Evolutionary conservation across 2,888 invertebrate genomes (phyloP).

Genomic region (Eupsilia transversa): DNA sequence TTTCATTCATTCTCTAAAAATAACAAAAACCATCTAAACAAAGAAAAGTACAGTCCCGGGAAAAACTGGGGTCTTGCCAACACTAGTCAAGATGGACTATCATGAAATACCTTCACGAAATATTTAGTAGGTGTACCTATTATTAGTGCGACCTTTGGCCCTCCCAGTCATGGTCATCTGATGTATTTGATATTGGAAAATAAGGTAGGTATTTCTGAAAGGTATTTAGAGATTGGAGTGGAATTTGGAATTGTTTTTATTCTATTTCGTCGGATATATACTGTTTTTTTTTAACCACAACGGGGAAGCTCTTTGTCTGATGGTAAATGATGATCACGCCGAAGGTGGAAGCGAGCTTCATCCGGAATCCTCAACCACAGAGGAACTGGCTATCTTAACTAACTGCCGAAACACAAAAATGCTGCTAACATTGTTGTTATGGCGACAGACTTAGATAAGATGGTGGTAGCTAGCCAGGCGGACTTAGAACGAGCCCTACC

Average conservation of each 20-base stretch:
- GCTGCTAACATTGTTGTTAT: too few species aligned
- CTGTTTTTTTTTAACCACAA: too few species aligned
- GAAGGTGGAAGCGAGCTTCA: too few species aligned
- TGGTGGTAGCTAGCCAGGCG: too few species aligned
- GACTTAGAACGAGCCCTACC: too few species aligned
- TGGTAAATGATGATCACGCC: too few species aligned
- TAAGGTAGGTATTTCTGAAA: slow-evolving; percentile 11
- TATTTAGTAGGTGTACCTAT: slow-evolving; percentile 49
- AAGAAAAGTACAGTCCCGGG: neutral
- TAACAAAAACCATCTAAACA: neutral
- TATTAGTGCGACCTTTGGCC: slow-evolving; percentile 51
- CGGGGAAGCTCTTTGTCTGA: too few species aligned
- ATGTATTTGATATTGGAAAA: slow-evolving; percentile 23
- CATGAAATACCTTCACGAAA: slow-evolving; percentile 54
- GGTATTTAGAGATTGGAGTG: slow-evolving; percentile 18
- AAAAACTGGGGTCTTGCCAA: slow-evolving; percentile 11
- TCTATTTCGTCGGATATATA: too few species aligned
- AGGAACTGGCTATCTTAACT: too few species aligned
- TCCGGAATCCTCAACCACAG: too few species aligned
- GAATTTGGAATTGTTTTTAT: neutral
- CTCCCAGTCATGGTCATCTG: slow-evolving; percentile 20
- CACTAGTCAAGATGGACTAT: slow-evolving; percentile 41
- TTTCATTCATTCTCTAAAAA: neutral
- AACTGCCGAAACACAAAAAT: too few species aligned
- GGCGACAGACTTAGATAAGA: too few species aligned